Evolutionary conservation across 2,113 vertebrate genomes (phyloP), one percentile per base, ranked within the genome.

Genomic region (Eonycteris spelaea): DNA sequence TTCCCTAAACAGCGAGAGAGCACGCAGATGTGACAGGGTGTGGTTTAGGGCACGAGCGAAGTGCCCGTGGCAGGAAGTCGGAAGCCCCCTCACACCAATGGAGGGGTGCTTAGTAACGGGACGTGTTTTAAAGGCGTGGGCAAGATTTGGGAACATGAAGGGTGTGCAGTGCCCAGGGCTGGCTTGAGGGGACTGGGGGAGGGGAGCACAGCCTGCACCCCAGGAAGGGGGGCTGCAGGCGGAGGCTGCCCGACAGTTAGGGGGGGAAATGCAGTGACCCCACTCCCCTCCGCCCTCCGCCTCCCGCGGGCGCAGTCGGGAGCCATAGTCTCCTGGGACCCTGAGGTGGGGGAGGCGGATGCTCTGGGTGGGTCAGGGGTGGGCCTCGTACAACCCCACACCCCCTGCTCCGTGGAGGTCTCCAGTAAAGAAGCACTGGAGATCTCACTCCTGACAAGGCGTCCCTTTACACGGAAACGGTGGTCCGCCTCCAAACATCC

Each of bases 131-230:
- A 83, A 75, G 57, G 19, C 6, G 35, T 26, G 11, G 45, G 38
- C 28, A 18, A 59, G 28, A 45, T 15, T 24, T 40, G 6, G 30
- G 67, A 28, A 38, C 21, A 6, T 51, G 9, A 5, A 75, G 7
- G 5, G 16, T 0, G 4, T 0, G 0, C 24, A 1, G 30, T 4
- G 8, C 13, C 19, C 2, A 0, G 33, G 40, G 15, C 33, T 48
- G 4, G 22, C n/a, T 30, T 1, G 24, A 7, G 35, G 51, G n/a
- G 7, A 13, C 38, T 6, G 7, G 15, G 33, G 35, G 30, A 11
- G 3, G 33, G 3, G 21, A 28, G 11, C 8, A 35, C 45, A 40
- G 22, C 0, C 11, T 1, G 3, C 10, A 21, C 18, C 26, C 16
- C 3, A 0, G 40, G 38, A 51, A 21, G 6, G 14, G 33, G 3